These are phyloP conservation scores for Brachypalpus laphriformis DNA, from an alignment of 2,888 invertebrate genomes.

Conservation along the genomic window DNA sequence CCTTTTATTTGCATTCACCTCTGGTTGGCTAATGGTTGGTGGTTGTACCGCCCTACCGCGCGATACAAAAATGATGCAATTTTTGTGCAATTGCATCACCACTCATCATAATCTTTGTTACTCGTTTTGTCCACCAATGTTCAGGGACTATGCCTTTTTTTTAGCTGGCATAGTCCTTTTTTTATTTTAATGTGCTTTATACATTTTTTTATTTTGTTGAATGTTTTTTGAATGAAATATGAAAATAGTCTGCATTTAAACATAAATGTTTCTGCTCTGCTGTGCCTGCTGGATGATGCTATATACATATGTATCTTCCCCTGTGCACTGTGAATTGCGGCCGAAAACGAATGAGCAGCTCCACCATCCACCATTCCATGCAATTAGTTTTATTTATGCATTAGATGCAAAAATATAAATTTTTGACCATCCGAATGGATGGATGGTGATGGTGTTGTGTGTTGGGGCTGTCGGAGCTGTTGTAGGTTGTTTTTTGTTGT, in stretches of 20 bases:
- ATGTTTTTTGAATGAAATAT: constrained; percentile 65
- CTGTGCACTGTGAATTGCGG: constrained; percentile 41
- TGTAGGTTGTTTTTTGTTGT: constrained; percentile 22
- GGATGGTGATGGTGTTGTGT: constrained; percentile 21
- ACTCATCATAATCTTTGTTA: constrained; percentile 61
- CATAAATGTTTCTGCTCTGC: constrained; percentile 48
- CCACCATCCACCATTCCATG: constrained; percentile 61
- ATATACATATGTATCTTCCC: constrained; percentile 1
- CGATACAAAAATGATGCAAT: constrained; percentile 68
- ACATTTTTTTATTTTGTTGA: constrained; percentile 17
- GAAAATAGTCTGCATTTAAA: constrained; percentile 72
- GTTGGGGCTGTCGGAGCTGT: constrained; percentile 6
- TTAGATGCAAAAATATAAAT: constrained; percentile 73
- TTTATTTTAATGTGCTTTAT: constrained; percentile 59
- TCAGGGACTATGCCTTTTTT: constrained; percentile 57
- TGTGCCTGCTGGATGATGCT: neutral
- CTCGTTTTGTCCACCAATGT: constrained; percentile 44
- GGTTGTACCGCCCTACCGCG: constrained; percentile 15
- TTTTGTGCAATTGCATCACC: constrained; percentile 72
- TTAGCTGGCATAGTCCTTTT: constrained; percentile 21
- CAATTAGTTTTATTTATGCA: constrained; percentile 74
- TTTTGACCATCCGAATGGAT: constrained; percentile 63
- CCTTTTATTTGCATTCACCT: constrained; percentile 43
- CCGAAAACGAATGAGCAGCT: constrained; percentile 26
- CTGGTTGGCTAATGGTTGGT: constrained; percentile 57